These are phyloP conservation scores for Heliconius hermathena DNA, from an alignment of 1,140 invertebrate genomes.

Conservation along the genomic window DNA sequence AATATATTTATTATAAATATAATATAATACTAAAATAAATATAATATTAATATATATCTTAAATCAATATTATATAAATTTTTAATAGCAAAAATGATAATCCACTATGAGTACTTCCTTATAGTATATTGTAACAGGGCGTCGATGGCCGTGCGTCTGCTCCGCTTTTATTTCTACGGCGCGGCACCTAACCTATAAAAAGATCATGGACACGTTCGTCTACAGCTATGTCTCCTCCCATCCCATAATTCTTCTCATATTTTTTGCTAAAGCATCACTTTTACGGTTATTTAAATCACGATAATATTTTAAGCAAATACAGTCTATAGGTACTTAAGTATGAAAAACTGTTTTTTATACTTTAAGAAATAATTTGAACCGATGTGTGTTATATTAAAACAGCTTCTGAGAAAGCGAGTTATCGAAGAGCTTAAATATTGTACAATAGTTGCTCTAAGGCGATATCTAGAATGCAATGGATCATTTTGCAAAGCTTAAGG, in stretches of 20 bases:
- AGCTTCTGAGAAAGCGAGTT: not conserved
- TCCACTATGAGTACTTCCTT: not conserved
- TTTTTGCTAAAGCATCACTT: slow-evolving; percentile 35
- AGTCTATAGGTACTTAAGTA: not conserved
- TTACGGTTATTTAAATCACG: not conserved
- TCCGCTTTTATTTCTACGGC: slow-evolving; percentile 34
- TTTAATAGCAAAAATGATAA: not conserved
- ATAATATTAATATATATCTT: not conserved
- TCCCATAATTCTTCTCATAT: slow-evolving; percentile 38
- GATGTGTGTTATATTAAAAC: not conserved
- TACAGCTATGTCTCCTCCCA: slow-evolving; percentile 55
- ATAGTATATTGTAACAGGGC: not conserved
- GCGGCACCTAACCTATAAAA: slow-evolving; percentile 60
- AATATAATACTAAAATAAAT: not conserved
- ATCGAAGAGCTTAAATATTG: slow-evolving; percentile 29
- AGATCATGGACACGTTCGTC: slow-evolving; percentile 59
- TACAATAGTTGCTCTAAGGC: slow-evolving; percentile 29
- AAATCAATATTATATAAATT: not conserved
- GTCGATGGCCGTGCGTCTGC: slow-evolving; percentile 36
- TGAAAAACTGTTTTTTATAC: not conserved
- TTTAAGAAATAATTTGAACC: not conserved
- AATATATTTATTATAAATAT: no score
- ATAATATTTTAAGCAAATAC: not conserved
- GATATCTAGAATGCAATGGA: slow-evolving; percentile 45
- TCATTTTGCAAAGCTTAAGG: slow-evolving; percentile 47